A percentile compares a stretch with the other conserved stretches of the same genome.
phyloP scores from a whole-genome alignment of 2,888 invertebrate species.

The Argyresthia goedartella region DNA sequence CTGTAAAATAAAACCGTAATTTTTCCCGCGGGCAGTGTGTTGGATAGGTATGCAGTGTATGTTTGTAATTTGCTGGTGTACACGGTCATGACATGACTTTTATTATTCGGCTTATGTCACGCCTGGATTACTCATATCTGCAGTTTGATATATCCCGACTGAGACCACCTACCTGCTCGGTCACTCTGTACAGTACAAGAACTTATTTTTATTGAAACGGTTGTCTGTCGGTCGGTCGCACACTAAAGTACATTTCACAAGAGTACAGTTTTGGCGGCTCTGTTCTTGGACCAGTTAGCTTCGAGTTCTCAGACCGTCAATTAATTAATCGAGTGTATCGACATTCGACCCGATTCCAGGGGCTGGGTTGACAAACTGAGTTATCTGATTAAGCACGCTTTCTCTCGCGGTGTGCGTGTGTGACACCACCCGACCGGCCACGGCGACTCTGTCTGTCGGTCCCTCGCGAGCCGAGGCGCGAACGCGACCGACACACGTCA shows the following conservation, averaged over 20 bases:
- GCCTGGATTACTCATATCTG: too few relatives aligned
- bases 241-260: conserved; percentile 38
- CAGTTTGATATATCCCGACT: background rate
- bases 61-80: too few relatives aligned
- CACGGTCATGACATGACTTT: too few relatives aligned
- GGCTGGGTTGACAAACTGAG: conserved; percentile 69
- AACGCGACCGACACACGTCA: too few relatives aligned
- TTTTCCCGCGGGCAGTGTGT: too few relatives aligned
- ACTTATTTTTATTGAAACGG: background rate
- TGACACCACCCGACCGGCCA: conserved; percentile 10
- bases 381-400: conserved; percentile 71
- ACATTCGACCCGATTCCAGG: conserved; percentile 70
- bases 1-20: background rate
- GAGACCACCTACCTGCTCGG: background rate
- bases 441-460: too few relatives aligned
- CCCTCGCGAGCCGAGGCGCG: too few relatives aligned
- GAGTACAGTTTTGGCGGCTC: conserved; percentile 39
- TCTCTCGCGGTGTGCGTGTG: conserved; percentile 57
- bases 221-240: background rate
- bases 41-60: too few relatives aligned
- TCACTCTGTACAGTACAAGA: background rate
- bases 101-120: too few relatives aligned
- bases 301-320: conserved; percentile 61
- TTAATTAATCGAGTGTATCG: conserved; percentile 70
- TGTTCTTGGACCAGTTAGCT: conserved; percentile 49